These are phyloP conservation scores for Cataglyphis livida DNA, from an alignment of 2,888 invertebrate genomes.

Conservation along the genomic window DNA sequence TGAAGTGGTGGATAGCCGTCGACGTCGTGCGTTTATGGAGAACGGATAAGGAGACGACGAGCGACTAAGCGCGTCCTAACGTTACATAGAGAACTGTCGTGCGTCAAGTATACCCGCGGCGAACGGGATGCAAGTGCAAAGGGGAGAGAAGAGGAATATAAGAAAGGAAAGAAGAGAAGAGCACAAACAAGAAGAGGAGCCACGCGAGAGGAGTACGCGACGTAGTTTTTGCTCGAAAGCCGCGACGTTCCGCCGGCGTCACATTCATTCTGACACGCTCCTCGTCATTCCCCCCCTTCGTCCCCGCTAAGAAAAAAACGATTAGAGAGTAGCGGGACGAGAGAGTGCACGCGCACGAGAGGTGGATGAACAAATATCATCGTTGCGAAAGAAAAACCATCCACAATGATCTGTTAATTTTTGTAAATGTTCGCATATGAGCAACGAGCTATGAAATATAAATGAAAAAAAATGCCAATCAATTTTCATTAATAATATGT, in stretches of 20 bases:
- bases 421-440: neutral
- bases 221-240: slow-evolving; percentile 76
- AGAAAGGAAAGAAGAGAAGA: slow-evolving; percentile 54
- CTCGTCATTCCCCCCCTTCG: slow-evolving; percentile 66
- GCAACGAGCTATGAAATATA: neutral
- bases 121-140: slow-evolving; percentile 56
- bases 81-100: slow-evolving; percentile 68
- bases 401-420: slow-evolving; percentile 21
- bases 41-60: slow-evolving; percentile 61
- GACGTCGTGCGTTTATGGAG: slow-evolving; percentile 65
- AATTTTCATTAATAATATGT: neutral
- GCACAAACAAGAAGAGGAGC: slow-evolving; percentile 66
- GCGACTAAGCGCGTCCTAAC: slow-evolving; percentile 67
- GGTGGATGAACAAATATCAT: slow-evolving; percentile 45
- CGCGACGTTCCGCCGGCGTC: slow-evolving; percentile 79
- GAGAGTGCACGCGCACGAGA: neutral
- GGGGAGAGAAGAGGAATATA: slow-evolving; percentile 48
- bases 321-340: slow-evolving; percentile 38
- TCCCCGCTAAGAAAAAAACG: slow-evolving; percentile 60
- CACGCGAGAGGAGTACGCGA: slow-evolving; percentile 76
- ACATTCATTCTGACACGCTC: slow-evolving; percentile 79
- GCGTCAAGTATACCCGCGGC: slow-evolving; percentile 72
- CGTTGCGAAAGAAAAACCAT: slow-evolving; percentile 24
- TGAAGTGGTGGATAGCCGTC: slow-evolving; percentile 73
- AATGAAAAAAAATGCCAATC: neutral